Percentiles rank a stretch among this genome's conserved stretches.
phyloP scores from a whole-genome alignment of 2,888 invertebrate genomes.

The Bhutanitis thaidina region DNA sequence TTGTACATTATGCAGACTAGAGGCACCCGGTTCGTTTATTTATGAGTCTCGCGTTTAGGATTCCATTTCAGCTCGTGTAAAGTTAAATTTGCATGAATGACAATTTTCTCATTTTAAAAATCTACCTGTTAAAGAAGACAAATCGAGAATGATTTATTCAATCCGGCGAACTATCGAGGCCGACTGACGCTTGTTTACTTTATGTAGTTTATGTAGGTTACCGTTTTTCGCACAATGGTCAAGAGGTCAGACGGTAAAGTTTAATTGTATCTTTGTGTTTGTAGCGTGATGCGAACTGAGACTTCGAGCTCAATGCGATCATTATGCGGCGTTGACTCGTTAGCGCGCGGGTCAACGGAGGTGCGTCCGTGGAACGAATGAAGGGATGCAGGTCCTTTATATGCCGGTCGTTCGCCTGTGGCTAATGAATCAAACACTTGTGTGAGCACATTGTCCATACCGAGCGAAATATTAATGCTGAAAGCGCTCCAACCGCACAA shows the following conservation, averaged over 20 bases:
- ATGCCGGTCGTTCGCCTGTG: constrained; percentile 63
- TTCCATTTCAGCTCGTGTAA: constrained; percentile 74
- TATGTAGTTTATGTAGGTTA: constrained; percentile 53
- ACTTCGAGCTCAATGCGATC: constrained; percentile 63
- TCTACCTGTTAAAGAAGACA: constrained; percentile 69
- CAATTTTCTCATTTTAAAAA: constrained; percentile 68
- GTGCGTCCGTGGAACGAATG: constrained; percentile 65
- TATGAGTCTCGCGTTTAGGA: constrained; percentile 66
- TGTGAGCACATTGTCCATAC: constrained; percentile 69
- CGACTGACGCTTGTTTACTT: constrained; percentile 53
- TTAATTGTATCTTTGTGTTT: constrained; percentile 42
- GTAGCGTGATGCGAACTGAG: constrained; percentile 49
- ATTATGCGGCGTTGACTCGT: constrained; percentile 69
- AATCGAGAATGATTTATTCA: constrained; percentile 69
- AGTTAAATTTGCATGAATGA: constrained; percentile 71
- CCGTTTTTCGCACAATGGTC: constrained; percentile 44
- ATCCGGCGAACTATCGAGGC: constrained; percentile 55
- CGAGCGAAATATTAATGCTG: constrained; percentile 64
- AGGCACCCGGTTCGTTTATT: constrained; percentile 53
- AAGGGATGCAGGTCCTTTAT: constrained; percentile 69
- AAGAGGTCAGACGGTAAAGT: constrained; percentile 41
- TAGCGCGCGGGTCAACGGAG: constrained; percentile 60
- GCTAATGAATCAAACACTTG: constrained; percentile 74
- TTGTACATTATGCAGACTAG: constrained; percentile 31
- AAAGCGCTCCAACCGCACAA: constrained; percentile 51